Conservation (phyloP, 2,113 vertebrate species). For the Neotoma lepida region DNA sequence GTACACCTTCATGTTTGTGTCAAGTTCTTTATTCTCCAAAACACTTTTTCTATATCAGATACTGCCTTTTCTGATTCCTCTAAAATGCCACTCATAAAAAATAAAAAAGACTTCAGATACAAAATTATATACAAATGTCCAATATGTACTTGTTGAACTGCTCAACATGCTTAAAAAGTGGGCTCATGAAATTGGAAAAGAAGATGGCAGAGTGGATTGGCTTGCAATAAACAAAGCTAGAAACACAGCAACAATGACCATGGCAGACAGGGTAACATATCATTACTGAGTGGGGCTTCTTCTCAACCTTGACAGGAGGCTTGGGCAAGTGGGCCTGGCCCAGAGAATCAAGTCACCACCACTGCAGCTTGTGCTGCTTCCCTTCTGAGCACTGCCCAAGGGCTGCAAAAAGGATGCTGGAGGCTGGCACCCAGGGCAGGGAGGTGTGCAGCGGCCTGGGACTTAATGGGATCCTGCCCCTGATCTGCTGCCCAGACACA, state of each 20-base stretch:
- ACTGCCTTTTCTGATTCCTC: not conserved
- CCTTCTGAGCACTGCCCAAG: not conserved
- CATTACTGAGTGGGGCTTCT: not conserved
- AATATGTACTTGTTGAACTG: not conserved
- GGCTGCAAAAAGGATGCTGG: not conserved
- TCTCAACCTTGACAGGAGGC: fast-evolving
- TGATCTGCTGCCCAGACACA: not conserved
- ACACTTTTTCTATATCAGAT: not conserved
- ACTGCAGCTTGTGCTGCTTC: not conserved
- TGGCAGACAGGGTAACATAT: not conserved
- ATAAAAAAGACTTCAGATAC: not conserved
- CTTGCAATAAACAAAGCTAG: no score
- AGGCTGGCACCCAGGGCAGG: fast-evolving
- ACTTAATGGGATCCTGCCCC: not conserved
- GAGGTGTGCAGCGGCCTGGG: not conserved
- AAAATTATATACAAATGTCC: not conserved
- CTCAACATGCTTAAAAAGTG: not conserved
- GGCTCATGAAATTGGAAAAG: no score
- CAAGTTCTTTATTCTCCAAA: not conserved
- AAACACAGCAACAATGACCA: not conserved
- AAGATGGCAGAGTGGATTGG: no score
- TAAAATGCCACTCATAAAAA: not conserved
- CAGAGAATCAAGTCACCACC: not conserved
- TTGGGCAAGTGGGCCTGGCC: not conserved
- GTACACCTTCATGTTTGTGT: not conserved